phyloP scores from a whole-genome alignment of 2,113 vertebrate genomes.

The Phalacrocorax aristotelis region DNA sequence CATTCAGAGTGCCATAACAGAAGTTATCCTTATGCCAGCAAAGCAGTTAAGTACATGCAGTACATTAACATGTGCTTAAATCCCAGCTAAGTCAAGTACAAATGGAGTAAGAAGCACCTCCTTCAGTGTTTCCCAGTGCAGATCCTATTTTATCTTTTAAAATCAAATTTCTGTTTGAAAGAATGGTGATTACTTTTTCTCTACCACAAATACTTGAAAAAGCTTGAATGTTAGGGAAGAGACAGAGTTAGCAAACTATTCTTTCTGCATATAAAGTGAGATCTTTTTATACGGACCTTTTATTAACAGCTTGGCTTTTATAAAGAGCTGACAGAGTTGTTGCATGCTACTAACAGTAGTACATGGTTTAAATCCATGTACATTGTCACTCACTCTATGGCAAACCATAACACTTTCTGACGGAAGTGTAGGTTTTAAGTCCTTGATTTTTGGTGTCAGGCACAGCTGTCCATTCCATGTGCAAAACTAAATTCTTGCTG shows the following conservation, averaged over 20 bases:
- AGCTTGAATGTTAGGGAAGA: background rate
- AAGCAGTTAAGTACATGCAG: background rate
- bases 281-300: constrained; percentile 6
- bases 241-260: background rate
- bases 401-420: background rate
- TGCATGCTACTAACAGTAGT: background rate
- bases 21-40: background rate
- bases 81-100: background rate
- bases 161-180: background rate
- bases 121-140: background rate
- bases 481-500: constrained; percentile 24
- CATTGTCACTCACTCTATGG: background rate
- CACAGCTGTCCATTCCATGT: background rate
- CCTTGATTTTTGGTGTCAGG: constrained; percentile 8
- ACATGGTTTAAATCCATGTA: background rate
- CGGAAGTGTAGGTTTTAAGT: background rate
- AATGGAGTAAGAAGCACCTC: background rate
- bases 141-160: background rate
- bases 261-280: background rate
- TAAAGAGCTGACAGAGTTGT: background rate
- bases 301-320: constrained; percentile 10
- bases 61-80: background rate
- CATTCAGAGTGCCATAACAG: background rate
- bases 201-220: background rate
- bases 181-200: background rate